A percentile compares a stretch with the other conserved stretches of the same genome.
Evolutionary conservation across 2,888 invertebrate genomes (phyloP).

Genomic region (Nephrocerus scutellatus): DNA sequence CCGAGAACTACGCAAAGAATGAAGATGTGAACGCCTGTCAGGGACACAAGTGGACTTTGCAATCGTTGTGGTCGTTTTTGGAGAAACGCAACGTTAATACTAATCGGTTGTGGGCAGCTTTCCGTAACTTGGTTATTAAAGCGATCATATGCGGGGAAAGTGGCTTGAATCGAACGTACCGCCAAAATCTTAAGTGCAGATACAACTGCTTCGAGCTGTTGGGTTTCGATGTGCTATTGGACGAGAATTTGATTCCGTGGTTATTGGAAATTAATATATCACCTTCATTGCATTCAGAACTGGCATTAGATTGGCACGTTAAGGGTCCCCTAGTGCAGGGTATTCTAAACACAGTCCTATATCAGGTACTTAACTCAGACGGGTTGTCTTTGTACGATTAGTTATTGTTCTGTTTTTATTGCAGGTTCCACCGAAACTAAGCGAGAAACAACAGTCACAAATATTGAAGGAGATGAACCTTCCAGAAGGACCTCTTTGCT

Average conservation of each 20-base stretch:
- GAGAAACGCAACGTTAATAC: constrained; percentile 66
- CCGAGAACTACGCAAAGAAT: constrained; percentile 79
- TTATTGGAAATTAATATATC: constrained; percentile 90
- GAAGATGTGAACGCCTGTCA: constrained; percentile 84
- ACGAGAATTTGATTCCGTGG: constrained; percentile 90
- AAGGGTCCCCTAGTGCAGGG: constrained; percentile 88
- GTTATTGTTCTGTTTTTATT: constrained; percentile 3
- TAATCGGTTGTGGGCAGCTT: constrained; percentile 68
- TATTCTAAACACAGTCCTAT: constrained; percentile 87
- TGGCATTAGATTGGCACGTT: constrained; percentile 82
- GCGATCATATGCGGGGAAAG: constrained; percentile 85
- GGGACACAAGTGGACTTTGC: constrained; percentile 87
- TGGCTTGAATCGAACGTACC: constrained; percentile 64
- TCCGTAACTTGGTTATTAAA: constrained; percentile 87
- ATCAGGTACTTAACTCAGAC: constrained; percentile 60
- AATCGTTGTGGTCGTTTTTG: constrained; percentile 58
- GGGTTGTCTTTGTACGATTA: neutral
- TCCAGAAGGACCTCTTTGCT: constrained; percentile 52
- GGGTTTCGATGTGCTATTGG: constrained; percentile 89
- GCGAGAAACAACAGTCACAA: constrained; percentile 40
- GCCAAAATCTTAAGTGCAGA: constrained; percentile 66
- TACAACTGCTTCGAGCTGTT: constrained; percentile 94
- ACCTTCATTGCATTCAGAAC: constrained; percentile 80
- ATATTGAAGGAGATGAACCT: constrained; percentile 39
- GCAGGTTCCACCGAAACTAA: constrained; percentile 45